A percentile compares a stretch with the other conserved stretches of the same genome.
Conservation (phyloP, 2,888 invertebrate species). For the Xylota segnis region DNA sequence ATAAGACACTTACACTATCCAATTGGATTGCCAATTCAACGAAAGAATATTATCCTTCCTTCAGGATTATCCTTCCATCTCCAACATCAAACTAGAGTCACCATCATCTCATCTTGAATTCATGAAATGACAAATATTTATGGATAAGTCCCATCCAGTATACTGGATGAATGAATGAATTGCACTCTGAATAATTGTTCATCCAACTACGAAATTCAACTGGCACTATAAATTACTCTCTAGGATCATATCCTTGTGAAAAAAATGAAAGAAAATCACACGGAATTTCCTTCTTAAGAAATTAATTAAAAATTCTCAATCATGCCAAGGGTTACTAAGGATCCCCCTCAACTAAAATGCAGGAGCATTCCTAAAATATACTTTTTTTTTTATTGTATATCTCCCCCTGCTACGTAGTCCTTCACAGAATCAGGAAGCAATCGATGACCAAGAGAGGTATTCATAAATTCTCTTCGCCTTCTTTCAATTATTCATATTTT, state of each 20-base stretch:
- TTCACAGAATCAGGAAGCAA: constrained; percentile 48
- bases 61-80: background rate
- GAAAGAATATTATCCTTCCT: background rate
- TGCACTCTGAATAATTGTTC: constrained; percentile 19
- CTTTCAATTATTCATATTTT: constrained; percentile 43
- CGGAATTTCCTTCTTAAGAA: constrained; percentile 11
- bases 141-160: constrained; percentile 2
- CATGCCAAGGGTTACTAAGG: constrained; percentile 30
- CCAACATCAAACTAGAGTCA: background rate
- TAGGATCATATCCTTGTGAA: constrained; percentile 13
- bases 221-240: constrained; percentile 12
- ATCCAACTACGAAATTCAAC: constrained; percentile 33
- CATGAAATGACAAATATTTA: constrained; percentile 5
- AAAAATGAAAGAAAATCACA: background rate
- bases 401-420: background rate
- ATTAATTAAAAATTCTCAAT: constrained; percentile 57
- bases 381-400: too few species aligned
- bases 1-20: background rate
- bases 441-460: constrained; percentile 41
- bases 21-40: background rate
- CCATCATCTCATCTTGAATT: background rate
- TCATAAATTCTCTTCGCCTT: constrained; percentile 10
- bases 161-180: background rate
- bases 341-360: background rate
- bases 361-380: constrained; percentile 1